Percentiles rank a stretch among this genome's conserved stretches.
These are phyloP conservation scores for Acleris emargana DNA, from an alignment of 2,888 invertebrate species.

Conservation along the genomic window DNA sequence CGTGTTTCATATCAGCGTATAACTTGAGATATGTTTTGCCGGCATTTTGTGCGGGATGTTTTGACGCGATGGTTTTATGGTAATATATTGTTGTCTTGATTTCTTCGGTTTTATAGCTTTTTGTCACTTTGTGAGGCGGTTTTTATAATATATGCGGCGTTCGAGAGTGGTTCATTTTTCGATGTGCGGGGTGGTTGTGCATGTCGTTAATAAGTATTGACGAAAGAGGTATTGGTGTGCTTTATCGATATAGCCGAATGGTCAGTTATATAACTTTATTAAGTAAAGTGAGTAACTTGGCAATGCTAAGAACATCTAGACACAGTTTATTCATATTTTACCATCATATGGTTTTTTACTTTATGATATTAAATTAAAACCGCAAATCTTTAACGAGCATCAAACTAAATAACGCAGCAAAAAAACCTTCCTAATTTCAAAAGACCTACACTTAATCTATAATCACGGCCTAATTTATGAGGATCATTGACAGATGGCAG, in stretches of 20 bases:
- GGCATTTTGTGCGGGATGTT: slow-evolving; percentile 59
- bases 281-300: too few relatives aligned
- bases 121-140: slow-evolving; percentile 63
- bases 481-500: slow-evolving; percentile 36
- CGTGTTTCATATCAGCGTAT: slow-evolving; percentile 66
- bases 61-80: slow-evolving; percentile 69
- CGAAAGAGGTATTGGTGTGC: neutral
- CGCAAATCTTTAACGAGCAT: too few relatives aligned
- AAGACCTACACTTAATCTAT: slow-evolving; percentile 26
- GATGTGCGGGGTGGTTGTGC: slow-evolving; percentile 7
- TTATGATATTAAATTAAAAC: too few relatives aligned
- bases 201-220: slow-evolving; percentile 1
- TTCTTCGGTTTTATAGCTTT: slow-evolving; percentile 64
- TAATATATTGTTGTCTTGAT: slow-evolving; percentile 64
- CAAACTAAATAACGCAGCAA: neutral
- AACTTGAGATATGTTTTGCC: slow-evolving; percentile 75
- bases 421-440: slow-evolving; percentile 16
- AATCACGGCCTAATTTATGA: slow-evolving; percentile 36
- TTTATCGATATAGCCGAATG: neutral
- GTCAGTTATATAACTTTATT: neutral
- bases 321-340: too few relatives aligned
- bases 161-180: slow-evolving; percentile 30
- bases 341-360: too few relatives aligned
- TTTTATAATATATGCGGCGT: slow-evolving; percentile 29
- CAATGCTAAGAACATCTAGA: too few relatives aligned